Evolutionary conservation across 2,888 invertebrate genomes (phyloP).

Genomic region (Athetis lepigone): DNA sequence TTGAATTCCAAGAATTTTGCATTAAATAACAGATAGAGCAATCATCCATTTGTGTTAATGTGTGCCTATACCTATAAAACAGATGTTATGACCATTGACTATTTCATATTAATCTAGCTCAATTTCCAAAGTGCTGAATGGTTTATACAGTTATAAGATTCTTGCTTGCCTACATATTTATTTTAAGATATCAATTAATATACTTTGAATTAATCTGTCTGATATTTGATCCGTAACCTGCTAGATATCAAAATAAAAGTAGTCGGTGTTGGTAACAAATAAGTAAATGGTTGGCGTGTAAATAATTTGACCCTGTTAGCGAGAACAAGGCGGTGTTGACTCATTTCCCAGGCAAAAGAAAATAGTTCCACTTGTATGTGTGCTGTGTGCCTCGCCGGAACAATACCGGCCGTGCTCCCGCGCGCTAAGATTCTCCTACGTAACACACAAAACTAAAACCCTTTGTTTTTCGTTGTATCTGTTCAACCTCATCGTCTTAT

Average conservation of each 20-base stretch:
- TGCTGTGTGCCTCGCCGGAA: slow-evolving; percentile 70
- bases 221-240: slow-evolving; percentile 24
- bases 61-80: slow-evolving; percentile 25
- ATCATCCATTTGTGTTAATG: slow-evolving; percentile 16
- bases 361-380: slow-evolving; percentile 78
- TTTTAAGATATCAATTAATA: slow-evolving; percentile 23
- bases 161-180: slow-evolving; percentile 1
- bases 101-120: slow-evolving; percentile 34
- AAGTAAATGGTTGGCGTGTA: slow-evolving; percentile 48
- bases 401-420: slow-evolving; percentile 71
- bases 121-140: slow-evolving; percentile 31
- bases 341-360: slow-evolving; percentile 86
- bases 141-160: slow-evolving; percentile 29
- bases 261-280: slow-evolving; percentile 32
- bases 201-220: slow-evolving; percentile 11
- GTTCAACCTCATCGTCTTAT: slow-evolving; percentile 11
- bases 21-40: background rate
- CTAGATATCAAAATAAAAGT: slow-evolving; percentile 45
- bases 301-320: slow-evolving; percentile 60
- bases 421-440: slow-evolving; percentile 47
- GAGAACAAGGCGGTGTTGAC: slow-evolving; percentile 61
- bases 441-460: slow-evolving; percentile 42
- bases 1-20: slow-evolving; percentile 1
- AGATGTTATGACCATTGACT: slow-evolving; percentile 10
- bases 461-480: slow-evolving; percentile 16